A percentile compares a stretch with the other conserved stretches of the same genome.
These are phyloP conservation scores for Yponomeuta plumbellus DNA, from an alignment of 2,888 invertebrate species.

Conservation along the genomic window DNA sequence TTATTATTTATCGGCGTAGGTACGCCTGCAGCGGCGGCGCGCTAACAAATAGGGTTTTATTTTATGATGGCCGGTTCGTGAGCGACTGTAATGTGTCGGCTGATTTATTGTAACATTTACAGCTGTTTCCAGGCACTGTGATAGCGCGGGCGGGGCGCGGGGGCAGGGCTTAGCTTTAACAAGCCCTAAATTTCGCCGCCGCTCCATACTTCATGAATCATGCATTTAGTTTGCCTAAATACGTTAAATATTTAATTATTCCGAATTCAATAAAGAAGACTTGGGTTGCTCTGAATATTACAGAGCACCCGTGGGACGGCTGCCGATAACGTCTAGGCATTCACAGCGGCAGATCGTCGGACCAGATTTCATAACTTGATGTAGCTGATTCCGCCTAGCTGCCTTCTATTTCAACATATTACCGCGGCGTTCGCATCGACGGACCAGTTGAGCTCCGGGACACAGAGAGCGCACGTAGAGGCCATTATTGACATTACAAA, in stretches of 20 bases:
- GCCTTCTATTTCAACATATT: not conserved
- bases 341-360: not conserved
- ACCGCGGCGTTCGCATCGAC: not conserved
- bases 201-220: not conserved
- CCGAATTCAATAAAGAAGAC: not conserved
- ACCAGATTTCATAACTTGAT: not conserved
- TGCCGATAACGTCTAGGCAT: not conserved
- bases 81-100: conserved; percentile 2
- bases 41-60: conserved; percentile 12
- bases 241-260: not conserved
- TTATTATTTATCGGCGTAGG: conserved; percentile 36
- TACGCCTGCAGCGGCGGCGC: conserved; percentile 25
- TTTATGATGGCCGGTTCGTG: not conserved
- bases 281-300: not conserved
- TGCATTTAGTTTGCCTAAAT: not conserved
- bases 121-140: conserved; percentile 3
- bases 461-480: not conserved
- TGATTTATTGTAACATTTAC: conserved; percentile 8
- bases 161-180: not conserved
- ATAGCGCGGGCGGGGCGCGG: not conserved
- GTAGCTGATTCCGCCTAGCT: not conserved
- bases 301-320: not conserved
- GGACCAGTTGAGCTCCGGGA: not conserved
- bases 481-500: not conserved
- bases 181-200: not conserved